Percentiles rank a stretch among this genome's conserved stretches.
These are phyloP conservation scores for Platycheirus rosarum DNA, from an alignment of 2,888 invertebrate species.

Conservation along the genomic window DNA sequence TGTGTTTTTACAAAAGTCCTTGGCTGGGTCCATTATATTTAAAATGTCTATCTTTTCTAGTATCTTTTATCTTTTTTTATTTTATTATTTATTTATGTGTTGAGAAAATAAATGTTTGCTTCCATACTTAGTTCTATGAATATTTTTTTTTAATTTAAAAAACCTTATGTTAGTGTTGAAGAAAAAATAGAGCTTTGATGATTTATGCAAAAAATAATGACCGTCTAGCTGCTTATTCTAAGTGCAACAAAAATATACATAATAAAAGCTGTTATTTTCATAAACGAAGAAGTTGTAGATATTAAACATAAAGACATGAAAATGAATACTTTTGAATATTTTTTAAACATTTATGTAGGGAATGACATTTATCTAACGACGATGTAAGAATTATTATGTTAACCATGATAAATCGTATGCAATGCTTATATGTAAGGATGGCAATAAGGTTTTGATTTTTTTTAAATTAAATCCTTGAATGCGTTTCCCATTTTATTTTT, in stretches of 20 bases:
- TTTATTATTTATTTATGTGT: conserved; percentile 44
- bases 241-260: conserved; percentile 37
- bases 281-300: too few relatives aligned
- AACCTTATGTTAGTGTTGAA: background rate
- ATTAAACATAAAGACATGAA: too few relatives aligned
- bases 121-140: conserved; percentile 12
- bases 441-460: too few relatives aligned
- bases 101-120: conserved; percentile 13
- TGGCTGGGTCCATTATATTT: conserved; percentile 20
- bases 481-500: too few relatives aligned
- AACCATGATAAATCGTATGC: too few relatives aligned
- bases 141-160: conserved; percentile 8
- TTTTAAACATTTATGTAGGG: too few relatives aligned
- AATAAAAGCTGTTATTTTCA: too few relatives aligned
- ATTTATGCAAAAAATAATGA: conserved; percentile 54
- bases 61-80: conserved; percentile 4
- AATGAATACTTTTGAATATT: too few relatives aligned
- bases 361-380: too few relatives aligned
- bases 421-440: too few relatives aligned
- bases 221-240: conserved; percentile 39
- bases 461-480: too few relatives aligned
- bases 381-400: too few relatives aligned
- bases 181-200: conserved; percentile 36
- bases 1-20: conserved; percentile 27
- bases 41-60: conserved; percentile 4